Evolutionary conservation across 2,888 invertebrate species (phyloP), one percentile per base, ranked within the genome.

Genomic region (Brachypterus glaber): DNA sequence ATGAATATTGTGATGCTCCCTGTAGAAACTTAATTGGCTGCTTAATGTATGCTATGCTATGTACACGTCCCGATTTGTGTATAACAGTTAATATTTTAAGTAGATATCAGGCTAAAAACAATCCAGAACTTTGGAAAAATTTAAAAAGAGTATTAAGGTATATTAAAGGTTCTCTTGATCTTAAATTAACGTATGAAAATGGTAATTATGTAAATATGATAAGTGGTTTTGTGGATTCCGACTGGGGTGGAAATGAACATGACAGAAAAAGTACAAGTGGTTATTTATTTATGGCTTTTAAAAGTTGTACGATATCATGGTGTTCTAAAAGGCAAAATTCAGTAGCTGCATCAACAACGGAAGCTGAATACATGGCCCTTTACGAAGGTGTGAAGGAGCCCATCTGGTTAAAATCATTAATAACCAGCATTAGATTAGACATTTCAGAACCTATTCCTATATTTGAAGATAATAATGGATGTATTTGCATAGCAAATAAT

Each of bases 301-400:
- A 35, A 44, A 47, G 39, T 30, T 48, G 41, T 35, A 50, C 50
- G 0, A 50, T 60, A n/a, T 33, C 41, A 12, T 63, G 60, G 60
- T 41, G 41, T 7, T 53, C 57, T 11, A 53, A 47, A 34, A 53
- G 48, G 37, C 60, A 62, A 43, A 44, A 41, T 16, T 34, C 47
- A 17, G 57, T 58, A 4, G 50, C 57, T 0, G 31, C 57, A 1
- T 59, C 59, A 14, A 53, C 55, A 1, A 45, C 47, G 16, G 47
- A 48, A 37, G 45, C 48, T n/a, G 45, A 48, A 40, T 47, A 48
- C 25, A 48, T 43, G 25, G 37, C 40, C 25, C 17, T 45, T 2
- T 54, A 43, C 44, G 54, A 54, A 47, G 53, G 37, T 41, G 51
- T 55, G 3, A 51, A 37, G 40, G 58, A 59, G 44, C 55, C 55